A percentile compares a stretch with the other conserved stretches of the same genome.
phyloP scores from a whole-genome alignment of 1,140 invertebrate genomes.

The Eciton burchellii region DNA sequence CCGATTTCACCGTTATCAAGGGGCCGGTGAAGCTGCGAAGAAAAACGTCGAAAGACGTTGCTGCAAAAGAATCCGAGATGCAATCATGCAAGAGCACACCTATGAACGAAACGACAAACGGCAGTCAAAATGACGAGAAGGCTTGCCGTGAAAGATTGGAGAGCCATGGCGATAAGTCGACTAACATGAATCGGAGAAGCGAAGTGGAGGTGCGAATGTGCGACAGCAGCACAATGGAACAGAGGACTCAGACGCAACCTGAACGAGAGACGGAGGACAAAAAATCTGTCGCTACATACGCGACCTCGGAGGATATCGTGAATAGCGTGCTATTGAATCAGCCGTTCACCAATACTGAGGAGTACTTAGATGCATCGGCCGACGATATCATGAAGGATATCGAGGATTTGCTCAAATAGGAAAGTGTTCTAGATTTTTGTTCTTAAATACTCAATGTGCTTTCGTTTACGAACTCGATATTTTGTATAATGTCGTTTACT shows the following conservation, averaged over 20 bases:
- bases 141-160: neutral
- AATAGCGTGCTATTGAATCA: constrained; percentile 11
- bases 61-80: neutral
- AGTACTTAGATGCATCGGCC: constrained; percentile 74
- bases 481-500: no score
- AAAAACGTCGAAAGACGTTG: constrained; percentile 27
- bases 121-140: neutral
- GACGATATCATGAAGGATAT: constrained; percentile 84
- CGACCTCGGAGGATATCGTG: constrained; percentile 37
- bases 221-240: constrained; percentile 78
- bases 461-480: neutral
- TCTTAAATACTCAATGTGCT: neutral
- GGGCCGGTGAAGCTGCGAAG: constrained; percentile 76
- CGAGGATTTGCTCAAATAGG: constrained; percentile 79
- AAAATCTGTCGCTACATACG: neutral
- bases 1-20: neutral
- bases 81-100: neutral
- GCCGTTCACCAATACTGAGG: constrained; percentile 57
- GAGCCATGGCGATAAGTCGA: neutral
- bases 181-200: constrained; percentile 25
- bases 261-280: neutral
- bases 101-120: neutral
- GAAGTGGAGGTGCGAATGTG: constrained; percentile 79
- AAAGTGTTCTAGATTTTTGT: constrained; percentile 34
- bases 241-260: constrained; percentile 27